phyloP scores from a whole-genome alignment of 2,113 vertebrate genomes.

The Osmerus mordax region DNA sequence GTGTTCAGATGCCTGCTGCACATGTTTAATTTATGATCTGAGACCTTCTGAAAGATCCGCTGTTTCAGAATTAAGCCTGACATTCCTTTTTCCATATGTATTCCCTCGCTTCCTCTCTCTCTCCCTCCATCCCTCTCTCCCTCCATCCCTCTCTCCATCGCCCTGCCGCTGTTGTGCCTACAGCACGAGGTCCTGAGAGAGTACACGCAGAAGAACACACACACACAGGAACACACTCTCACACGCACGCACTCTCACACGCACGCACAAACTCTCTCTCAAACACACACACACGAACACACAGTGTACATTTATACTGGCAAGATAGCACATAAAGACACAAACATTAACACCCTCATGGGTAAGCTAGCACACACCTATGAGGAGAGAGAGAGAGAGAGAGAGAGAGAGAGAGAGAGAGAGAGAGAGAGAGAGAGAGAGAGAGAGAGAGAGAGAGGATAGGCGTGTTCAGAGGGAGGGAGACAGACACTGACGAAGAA shows the following conservation, averaged over 20 bases:
- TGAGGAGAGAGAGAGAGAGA: background rate
- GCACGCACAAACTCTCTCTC: too few species aligned
- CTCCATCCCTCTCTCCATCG: conserved; percentile 38
- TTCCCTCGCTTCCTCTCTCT: conserved; percentile 51
- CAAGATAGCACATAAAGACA: too few species aligned
- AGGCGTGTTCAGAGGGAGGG: background rate
- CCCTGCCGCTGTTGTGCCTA: conserved; percentile 40
- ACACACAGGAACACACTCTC: background rate
- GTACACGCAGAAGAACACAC: conserved; percentile 8
- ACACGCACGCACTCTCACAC: too few species aligned
- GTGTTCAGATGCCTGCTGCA: conserved; percentile 10
- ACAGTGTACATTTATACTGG: too few species aligned
- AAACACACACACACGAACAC: too few species aligned
- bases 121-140: conserved; percentile 21
- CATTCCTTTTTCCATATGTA: conserved; percentile 52
- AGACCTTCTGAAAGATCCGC: conserved; percentile 53
- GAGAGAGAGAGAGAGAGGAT: conserved; percentile 2
- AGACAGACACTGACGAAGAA: background rate
- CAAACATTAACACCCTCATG: too few species aligned
- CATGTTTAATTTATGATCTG: conserved; percentile 65
- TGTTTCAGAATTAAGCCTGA: conserved; percentile 52
- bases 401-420: conserved; percentile 15
- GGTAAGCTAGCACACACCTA: background rate
- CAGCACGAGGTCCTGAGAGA: conserved; percentile 27
- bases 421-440: conserved; percentile 9